phyloP scores from a whole-genome alignment of 1,140 invertebrate species.

The Campodea augens region DNA sequence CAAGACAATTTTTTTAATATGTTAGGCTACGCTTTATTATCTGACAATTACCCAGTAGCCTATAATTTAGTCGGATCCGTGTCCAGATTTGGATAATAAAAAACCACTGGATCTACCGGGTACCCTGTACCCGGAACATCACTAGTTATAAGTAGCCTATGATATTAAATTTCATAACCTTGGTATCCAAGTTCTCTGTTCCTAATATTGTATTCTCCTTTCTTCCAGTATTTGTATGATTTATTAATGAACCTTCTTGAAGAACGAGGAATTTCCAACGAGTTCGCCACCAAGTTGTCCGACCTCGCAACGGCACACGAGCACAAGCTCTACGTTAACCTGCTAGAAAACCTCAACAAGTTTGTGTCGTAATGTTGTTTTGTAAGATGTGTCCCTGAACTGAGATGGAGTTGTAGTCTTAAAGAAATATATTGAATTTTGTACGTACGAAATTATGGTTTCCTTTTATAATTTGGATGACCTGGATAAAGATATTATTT shows the following conservation, averaged over 20 bases:
- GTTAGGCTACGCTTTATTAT: too few relatives aligned
- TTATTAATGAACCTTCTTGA: constrained; percentile 81
- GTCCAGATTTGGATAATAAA: too few relatives aligned
- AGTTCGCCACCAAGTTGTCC: constrained; percentile 70
- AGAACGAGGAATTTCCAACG: constrained; percentile 78
- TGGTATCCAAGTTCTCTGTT: too few relatives aligned
- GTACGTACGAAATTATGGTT: background rate
- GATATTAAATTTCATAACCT: too few relatives aligned
- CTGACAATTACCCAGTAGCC: too few relatives aligned
- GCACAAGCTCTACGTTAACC: constrained; percentile 64
- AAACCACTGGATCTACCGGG: too few relatives aligned
- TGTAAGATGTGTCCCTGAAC: background rate
- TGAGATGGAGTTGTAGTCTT: background rate
- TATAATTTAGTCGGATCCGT: too few relatives aligned
- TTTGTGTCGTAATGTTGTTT: constrained; percentile 44
- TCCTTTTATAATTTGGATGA: constrained; percentile 1
- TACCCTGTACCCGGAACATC: too few relatives aligned
- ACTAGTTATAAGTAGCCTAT: too few relatives aligned
- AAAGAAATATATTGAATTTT: background rate
- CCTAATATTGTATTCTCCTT: too few relatives aligned
- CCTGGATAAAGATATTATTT: too few relatives aligned
- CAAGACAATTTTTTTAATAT: too few relatives aligned
- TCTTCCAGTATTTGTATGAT: constrained; percentile 75
- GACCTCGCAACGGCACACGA: constrained; percentile 77
- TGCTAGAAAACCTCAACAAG: constrained; percentile 65